phyloP scores from a whole-genome alignment of 2,797 vertebrate species.

The Urosaurus nigricauda region DNA sequence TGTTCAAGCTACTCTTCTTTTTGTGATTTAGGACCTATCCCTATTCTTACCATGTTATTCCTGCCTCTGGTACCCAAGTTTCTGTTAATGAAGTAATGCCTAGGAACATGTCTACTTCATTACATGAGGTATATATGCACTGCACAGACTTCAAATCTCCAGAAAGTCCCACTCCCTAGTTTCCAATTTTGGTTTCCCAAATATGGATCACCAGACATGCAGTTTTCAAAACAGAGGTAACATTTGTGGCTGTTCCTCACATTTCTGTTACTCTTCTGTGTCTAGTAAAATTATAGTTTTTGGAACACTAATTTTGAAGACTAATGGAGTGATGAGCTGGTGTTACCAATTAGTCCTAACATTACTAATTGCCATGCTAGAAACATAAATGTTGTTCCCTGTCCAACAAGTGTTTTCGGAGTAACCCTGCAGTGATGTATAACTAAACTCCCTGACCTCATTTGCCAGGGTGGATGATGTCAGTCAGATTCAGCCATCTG shows the following conservation, averaged over 20 bases:
- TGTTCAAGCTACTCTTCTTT: no score
- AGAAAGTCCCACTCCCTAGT: background rate
- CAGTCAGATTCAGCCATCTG: constrained; percentile 21
- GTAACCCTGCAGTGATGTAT: constrained; percentile 26
- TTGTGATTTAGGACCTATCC: no score
- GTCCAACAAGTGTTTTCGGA: constrained; percentile 44
- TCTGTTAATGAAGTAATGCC: no score
- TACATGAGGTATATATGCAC: no score
- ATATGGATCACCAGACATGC: background rate
- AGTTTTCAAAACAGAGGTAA: background rate
- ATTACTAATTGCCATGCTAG: background rate
- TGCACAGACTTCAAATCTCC: background rate
- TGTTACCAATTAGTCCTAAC: background rate
- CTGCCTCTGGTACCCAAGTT: no score
- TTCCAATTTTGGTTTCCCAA: background rate
- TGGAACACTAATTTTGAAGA: no score
- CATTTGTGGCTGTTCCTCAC: background rate
- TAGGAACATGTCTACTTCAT: no score
- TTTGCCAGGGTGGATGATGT: constrained; percentile 34
- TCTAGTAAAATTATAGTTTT: background rate
- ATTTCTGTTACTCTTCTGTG: no score
- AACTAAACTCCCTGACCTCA: background rate
- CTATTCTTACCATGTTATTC: no score
- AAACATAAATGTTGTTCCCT: background rate
- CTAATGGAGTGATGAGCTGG: background rate